These are phyloP conservation scores for Mamestra brassicae DNA, from an alignment of 2,888 invertebrate species.

Conservation along the genomic window DNA sequence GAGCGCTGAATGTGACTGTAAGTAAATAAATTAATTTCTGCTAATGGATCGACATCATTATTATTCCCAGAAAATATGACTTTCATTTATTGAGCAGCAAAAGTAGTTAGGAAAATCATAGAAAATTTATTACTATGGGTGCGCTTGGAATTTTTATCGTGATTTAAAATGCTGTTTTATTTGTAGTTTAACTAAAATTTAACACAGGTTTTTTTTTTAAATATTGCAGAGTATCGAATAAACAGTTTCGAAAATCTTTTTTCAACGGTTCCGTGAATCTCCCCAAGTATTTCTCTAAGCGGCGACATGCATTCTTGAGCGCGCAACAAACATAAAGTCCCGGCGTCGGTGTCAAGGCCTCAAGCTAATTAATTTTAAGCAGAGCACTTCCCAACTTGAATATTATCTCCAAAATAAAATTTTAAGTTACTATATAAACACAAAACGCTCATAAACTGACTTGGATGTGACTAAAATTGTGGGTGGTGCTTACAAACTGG, in stretches of 20 bases:
- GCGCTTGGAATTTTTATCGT: neutral
- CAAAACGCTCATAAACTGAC: constrained; percentile 62
- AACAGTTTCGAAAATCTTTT: constrained; percentile 25
- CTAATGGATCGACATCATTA: constrained; percentile 57
- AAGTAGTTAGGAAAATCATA: constrained; percentile 29
- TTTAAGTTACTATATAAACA: constrained; percentile 56
- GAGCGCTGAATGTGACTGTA: constrained; percentile 56
- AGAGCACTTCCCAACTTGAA: constrained; percentile 59
- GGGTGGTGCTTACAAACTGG: constrained; percentile 59
- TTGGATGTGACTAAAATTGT: constrained; percentile 63
- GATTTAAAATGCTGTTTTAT: neutral
- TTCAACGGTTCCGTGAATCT: constrained; percentile 10
- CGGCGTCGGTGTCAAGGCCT: constrained; percentile 41
- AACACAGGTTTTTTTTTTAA: neutral
- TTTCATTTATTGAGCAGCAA: constrained; percentile 18
- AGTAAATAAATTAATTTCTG: constrained; percentile 52
- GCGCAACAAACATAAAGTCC: constrained; percentile 38
- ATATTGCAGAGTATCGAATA: neutral
- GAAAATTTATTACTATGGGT: neutral
- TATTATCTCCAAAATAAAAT: constrained; percentile 61
- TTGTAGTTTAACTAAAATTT: neutral
- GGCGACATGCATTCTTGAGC: constrained; percentile 32
- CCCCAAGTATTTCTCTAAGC: constrained; percentile 33
- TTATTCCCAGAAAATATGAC: constrained; percentile 42
- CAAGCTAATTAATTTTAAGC: constrained; percentile 59